Conservation (phyloP, 2,888 invertebrate species). For the Catocala sponsa region DNA sequence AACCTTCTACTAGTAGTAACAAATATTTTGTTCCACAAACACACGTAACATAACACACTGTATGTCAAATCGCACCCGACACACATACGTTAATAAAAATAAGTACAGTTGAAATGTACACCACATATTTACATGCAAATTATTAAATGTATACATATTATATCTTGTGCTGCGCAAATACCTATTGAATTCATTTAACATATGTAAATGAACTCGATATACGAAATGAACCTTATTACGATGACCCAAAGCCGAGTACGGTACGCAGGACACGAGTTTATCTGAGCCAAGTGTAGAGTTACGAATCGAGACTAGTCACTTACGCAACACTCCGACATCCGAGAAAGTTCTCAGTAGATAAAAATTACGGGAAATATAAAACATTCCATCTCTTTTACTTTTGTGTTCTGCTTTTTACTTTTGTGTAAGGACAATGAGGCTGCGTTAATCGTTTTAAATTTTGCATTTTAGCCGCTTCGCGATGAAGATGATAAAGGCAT, state of each 20-base stretch:
- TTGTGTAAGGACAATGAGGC: conserved; percentile 14
- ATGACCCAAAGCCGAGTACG: conserved; percentile 24
- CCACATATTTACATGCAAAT: conserved; percentile 13
- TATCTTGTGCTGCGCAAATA: no score
- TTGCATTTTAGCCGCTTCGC: conserved; percentile 8
- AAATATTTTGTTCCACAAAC: no score
- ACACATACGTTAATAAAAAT: no score
- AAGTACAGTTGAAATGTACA: neutral
- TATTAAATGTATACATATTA: neutral
- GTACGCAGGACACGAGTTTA: conserved; percentile 14
- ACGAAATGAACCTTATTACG: conserved; percentile 17
- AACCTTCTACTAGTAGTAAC: no score
- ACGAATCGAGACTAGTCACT: conserved; percentile 29
- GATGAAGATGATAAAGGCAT: conserved; percentile 4
- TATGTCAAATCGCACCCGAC: no score
- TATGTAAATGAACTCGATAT: neutral
- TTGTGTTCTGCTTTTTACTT: conserved; percentile 7
- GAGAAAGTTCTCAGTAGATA: conserved; percentile 47
- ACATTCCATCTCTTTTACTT: conserved; percentile 15
- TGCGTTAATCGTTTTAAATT: conserved; percentile 22
- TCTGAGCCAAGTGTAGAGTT: conserved; percentile 34
- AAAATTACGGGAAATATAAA: conserved; percentile 40
- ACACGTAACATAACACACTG: no score
- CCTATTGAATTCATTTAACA: neutral
- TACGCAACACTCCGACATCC: conserved; percentile 39